A percentile compares a stretch with the other conserved stretches of the same genome.
Conservation (phyloP, 2,797 vertebrate genomes). For the Artibeus jamaicensis region DNA sequence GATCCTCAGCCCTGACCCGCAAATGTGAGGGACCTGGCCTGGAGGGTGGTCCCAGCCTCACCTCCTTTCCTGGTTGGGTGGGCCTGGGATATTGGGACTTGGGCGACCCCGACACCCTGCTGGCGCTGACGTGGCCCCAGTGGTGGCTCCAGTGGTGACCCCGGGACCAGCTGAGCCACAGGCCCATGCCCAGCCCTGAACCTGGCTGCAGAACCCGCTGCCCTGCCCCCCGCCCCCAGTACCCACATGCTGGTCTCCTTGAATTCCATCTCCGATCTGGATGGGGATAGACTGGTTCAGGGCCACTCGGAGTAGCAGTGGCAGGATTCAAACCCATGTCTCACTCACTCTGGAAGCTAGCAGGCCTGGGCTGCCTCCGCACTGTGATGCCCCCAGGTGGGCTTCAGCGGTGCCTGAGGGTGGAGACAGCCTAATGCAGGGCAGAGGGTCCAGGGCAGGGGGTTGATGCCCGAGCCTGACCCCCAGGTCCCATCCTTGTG, state of each 20-base stretch:
- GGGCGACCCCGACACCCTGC: too few relatives aligned
- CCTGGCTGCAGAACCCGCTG: background rate
- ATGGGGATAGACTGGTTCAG: background rate
- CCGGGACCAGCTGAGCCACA: background rate
- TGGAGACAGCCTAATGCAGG: background rate
- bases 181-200: too few relatives aligned
- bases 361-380: background rate
- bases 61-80: background rate
- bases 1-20: fast-evolving
- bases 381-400: fast-evolving
- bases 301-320: background rate
- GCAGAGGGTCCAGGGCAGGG: background rate
- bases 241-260: background rate
- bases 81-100: background rate
- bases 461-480: background rate
- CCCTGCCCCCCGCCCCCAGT: fast-evolving
- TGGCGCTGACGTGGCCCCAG: background rate
- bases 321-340: background rate
- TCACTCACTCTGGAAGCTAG: background rate
- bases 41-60: background rate
- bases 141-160: too few relatives aligned
- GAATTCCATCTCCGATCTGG: background rate
- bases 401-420: background rate
- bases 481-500: background rate
- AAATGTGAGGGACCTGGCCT: background rate